Evolutionary conservation across 2,797 vertebrate genomes (phyloP).

Genomic region (Podargus strigoides): DNA sequence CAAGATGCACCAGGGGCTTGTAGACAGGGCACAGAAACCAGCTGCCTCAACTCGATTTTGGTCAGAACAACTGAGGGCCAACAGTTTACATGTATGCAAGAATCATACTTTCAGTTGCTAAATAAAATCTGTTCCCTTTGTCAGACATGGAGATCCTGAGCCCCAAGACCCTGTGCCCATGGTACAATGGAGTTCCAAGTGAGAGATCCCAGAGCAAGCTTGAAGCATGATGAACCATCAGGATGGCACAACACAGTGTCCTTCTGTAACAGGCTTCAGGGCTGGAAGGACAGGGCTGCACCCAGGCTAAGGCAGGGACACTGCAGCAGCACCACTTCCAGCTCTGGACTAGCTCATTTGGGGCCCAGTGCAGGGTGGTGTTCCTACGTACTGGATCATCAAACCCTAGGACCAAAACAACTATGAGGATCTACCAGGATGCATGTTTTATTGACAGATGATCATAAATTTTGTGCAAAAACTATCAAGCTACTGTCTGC

Average conservation of each 20-base stretch:
- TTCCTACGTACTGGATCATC: background rate
- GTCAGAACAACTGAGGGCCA: background rate
- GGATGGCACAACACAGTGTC: background rate
- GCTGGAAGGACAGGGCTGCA: background rate
- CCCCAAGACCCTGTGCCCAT: too few relatives aligned
- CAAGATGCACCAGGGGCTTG: background rate
- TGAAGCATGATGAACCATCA: background rate
- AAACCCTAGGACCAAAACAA: background rate
- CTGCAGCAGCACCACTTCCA: background rate
- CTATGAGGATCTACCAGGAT: background rate
- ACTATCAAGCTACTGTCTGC: background rate
- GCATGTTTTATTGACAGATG: background rate
- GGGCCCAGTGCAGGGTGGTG: background rate
- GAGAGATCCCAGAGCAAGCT: background rate
- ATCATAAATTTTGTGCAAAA: background rate
- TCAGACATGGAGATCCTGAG: background rate
- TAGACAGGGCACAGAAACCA: background rate
- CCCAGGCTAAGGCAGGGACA: background rate
- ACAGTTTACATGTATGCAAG: rapidly evolving
- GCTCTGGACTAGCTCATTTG: background rate
- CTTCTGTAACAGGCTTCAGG: background rate
- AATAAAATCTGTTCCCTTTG: background rate
- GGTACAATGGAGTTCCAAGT: background rate
- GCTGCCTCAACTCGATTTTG: background rate
- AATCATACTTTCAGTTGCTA: background rate